A percentile compares a stretch with the other conserved stretches of the same genome.
These are phyloP conservation scores for Mus spicilegus DNA, from an alignment of 2,113 vertebrate genomes.

Conservation along the genomic window DNA sequence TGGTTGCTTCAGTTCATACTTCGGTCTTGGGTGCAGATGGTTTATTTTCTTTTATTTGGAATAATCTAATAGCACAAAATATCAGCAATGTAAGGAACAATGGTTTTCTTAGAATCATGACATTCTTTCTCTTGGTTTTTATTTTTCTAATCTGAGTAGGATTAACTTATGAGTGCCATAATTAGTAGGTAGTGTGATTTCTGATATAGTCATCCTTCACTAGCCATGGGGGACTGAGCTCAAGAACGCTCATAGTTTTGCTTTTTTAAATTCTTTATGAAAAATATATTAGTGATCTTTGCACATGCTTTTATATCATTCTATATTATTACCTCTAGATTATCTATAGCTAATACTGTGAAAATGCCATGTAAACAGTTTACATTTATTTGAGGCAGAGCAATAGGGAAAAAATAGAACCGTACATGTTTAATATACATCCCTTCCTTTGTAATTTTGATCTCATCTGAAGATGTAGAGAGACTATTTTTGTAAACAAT, in stretches of 20 bases:
- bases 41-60: constrained; percentile 37
- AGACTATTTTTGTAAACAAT: constrained; percentile 18
- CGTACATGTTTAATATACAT: not conserved
- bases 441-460: not conserved
- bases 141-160: not conserved
- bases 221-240: not conserved
- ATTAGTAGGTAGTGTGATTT: constrained; percentile 49
- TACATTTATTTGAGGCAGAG: not conserved
- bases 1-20: constrained; percentile 53
- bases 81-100: not conserved
- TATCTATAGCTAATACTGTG: not conserved
- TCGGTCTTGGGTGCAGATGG: constrained; percentile 9
- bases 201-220: not conserved
- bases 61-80: not conserved
- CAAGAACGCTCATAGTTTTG: not conserved
- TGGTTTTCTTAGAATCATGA: not conserved
- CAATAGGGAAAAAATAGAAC: not conserved
- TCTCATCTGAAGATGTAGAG: not conserved
- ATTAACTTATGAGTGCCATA: constrained; percentile 27
- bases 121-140: not conserved
- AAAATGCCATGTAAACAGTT: not conserved
- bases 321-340: not conserved
- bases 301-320: not conserved
- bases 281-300: not conserved
- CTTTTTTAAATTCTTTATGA: not conserved